phyloP scores from a whole-genome alignment of 1,140 invertebrate species.

The Eupeodes corollae region DNA sequence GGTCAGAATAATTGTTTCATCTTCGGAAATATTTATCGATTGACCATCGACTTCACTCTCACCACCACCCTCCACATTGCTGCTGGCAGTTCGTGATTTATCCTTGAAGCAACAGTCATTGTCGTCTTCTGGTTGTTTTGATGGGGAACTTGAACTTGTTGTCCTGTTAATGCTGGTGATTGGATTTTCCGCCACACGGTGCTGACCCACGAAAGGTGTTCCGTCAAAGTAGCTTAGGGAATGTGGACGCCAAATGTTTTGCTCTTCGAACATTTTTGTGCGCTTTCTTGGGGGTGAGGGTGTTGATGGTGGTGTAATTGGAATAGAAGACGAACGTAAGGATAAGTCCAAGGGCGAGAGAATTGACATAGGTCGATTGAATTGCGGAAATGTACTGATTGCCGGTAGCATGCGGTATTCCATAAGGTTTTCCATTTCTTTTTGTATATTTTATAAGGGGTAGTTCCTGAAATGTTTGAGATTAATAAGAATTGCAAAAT shows the following conservation, averaged over 20 bases:
- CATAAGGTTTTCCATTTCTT: not conserved
- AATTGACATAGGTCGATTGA: slow-evolving; percentile 22
- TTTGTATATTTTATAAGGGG: too few relatives aligned
- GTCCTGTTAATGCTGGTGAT: slow-evolving; percentile 1
- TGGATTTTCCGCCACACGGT: not conserved
- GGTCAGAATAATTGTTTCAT: slow-evolving; percentile 36
- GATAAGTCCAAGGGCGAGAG: slow-evolving; percentile 46
- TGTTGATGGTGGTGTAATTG: slow-evolving; percentile 50
- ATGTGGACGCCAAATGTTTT: slow-evolving; percentile 40
- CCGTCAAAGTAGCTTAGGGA: slow-evolving; percentile 37
- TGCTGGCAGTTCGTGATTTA: too few relatives aligned
- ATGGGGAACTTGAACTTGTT: not conserved
- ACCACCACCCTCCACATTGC: not conserved
- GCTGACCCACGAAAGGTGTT: slow-evolving; percentile 14
- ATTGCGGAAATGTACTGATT: slow-evolving; percentile 36
- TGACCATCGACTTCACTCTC: not conserved
- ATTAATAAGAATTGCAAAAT: too few relatives aligned
- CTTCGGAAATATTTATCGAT: slow-evolving; percentile 5
- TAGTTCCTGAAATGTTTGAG: too few relatives aligned
- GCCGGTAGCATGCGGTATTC: slow-evolving; percentile 30
- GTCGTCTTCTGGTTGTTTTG: slow-evolving; percentile 1
- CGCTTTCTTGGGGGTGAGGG: slow-evolving; percentile 44
- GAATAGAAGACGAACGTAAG: slow-evolving; percentile 38
- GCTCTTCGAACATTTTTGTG: slow-evolving; percentile 36
- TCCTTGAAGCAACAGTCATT: not conserved